phyloP scores from a whole-genome alignment of 2,113 vertebrate species.

The Cacatua alba region DNA sequence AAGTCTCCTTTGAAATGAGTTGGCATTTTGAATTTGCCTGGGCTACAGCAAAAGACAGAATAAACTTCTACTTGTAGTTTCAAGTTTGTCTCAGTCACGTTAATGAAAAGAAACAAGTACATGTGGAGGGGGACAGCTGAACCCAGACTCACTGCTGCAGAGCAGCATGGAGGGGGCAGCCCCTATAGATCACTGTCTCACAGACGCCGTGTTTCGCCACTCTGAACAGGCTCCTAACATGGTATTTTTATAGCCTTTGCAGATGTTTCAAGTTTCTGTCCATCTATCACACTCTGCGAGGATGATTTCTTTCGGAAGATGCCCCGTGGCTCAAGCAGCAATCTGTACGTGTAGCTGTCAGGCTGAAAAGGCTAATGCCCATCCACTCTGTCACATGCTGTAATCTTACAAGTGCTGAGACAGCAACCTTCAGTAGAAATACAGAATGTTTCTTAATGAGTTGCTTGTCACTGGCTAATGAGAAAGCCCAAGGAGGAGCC shows the following conservation, averaged over 20 bases:
- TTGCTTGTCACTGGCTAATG: slow-evolving; percentile 60
- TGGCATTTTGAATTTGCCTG: not conserved
- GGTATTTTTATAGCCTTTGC: slow-evolving; percentile 47
- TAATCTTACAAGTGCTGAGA: slow-evolving; percentile 62
- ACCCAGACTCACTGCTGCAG: not conserved
- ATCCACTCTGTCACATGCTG: slow-evolving; percentile 66
- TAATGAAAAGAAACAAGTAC: slow-evolving; percentile 37
- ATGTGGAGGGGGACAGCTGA: slow-evolving; percentile 12
- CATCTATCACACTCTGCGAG: slow-evolving; percentile 41
- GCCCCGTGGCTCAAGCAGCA: slow-evolving; percentile 70
- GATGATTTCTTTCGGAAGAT: slow-evolving; percentile 41
- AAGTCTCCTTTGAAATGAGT: not conserved
- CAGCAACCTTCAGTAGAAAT: slow-evolving; percentile 43
- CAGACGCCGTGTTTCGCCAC: accelerated
- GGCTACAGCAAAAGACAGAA: not conserved
- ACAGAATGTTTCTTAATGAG: slow-evolving; percentile 64
- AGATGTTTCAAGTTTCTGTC: slow-evolving; percentile 71
- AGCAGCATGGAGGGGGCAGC: not conserved
- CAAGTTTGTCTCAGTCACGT: slow-evolving; percentile 1
- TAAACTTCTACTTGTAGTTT: slow-evolving; percentile 29
- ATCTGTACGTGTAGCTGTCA: slow-evolving; percentile 65
- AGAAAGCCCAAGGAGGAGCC: slow-evolving; percentile 23
- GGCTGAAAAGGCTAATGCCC: slow-evolving; percentile 70
- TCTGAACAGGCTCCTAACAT: not conserved
- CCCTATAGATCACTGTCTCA: not conserved